A percentile compares a stretch with the other conserved stretches of the same genome.
Conservation (phyloP, 2,888 invertebrate genomes). For the Patella depressa region DNA sequence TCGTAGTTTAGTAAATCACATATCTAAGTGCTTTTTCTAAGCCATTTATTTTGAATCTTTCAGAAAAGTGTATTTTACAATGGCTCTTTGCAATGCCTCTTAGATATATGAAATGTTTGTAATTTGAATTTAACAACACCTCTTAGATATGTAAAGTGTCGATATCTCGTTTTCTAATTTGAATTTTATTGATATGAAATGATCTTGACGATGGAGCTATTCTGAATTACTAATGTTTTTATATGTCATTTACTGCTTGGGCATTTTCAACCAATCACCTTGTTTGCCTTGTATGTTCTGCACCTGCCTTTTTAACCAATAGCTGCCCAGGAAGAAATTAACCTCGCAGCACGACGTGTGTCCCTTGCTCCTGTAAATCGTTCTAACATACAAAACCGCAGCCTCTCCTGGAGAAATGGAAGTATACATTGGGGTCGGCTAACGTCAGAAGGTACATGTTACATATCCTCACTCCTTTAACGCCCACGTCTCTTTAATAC, state of each 20-base stretch:
- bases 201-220: not conserved
- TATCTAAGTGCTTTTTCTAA: no score
- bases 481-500: no score
- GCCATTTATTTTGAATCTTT: no score
- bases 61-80: no score
- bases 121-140: no score
- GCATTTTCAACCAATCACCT: constrained; percentile 20
- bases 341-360: constrained; percentile 69
- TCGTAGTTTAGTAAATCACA: no score
- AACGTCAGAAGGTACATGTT: constrained; percentile 59
- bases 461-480: not conserved
- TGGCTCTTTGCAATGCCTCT: no score
- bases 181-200: constrained; percentile 17
- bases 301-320: constrained; percentile 46
- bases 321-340: constrained; percentile 67
- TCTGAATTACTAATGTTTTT: not conserved
- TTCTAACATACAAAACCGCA: constrained; percentile 67
- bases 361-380: constrained; percentile 70
- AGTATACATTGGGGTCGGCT: constrained; percentile 68
- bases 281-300: constrained; percentile 18
- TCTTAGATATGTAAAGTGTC: no score
- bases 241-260: constrained; percentile 32
- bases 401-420: constrained; percentile 70
- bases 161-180: not conserved
- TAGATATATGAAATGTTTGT: no score